Conservation (phyloP, 2,113 vertebrate genomes). For the Theristicus caerulescens region DNA sequence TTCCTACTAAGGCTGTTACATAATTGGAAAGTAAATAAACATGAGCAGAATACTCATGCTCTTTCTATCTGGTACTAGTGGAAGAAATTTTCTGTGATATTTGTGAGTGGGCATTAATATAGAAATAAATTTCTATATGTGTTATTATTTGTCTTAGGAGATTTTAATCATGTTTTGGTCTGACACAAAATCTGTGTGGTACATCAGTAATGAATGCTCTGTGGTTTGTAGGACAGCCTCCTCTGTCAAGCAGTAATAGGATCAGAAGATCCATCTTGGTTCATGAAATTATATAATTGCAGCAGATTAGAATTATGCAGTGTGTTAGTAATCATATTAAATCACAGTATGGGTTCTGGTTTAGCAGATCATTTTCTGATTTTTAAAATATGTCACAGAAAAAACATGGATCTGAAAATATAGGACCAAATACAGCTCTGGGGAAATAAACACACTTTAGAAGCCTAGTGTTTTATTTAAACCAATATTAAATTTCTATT, state of each 20-base stretch:
- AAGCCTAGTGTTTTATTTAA: constrained; percentile 21
- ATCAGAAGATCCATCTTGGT: background rate
- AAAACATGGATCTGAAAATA: constrained; percentile 13
- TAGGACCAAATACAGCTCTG: background rate
- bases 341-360: background rate
- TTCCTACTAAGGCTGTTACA: background rate
- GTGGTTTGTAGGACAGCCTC: constrained; percentile 7
- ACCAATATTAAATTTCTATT: constrained; percentile 40
- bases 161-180: constrained; percentile 18
- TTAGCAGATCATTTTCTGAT: constrained; percentile 14
- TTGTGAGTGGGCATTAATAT: background rate
- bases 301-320: constrained; percentile 45
- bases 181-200: constrained; percentile 15
- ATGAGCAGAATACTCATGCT: background rate
- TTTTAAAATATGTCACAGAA: background rate
- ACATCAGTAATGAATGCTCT: background rate
- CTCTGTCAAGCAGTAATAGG: constrained; percentile 30
- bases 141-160: background rate
- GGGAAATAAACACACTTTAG: background rate
- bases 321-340: constrained; percentile 16
- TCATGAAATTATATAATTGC: constrained; percentile 48
- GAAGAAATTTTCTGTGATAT: background rate
- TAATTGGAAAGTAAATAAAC: background rate
- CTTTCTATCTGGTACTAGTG: background rate
- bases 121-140: background rate